Evolutionary conservation across 2,113 vertebrate species (phyloP), one percentile per base, ranked within the genome.

Genomic region (Chionomys nivalis): DNA sequence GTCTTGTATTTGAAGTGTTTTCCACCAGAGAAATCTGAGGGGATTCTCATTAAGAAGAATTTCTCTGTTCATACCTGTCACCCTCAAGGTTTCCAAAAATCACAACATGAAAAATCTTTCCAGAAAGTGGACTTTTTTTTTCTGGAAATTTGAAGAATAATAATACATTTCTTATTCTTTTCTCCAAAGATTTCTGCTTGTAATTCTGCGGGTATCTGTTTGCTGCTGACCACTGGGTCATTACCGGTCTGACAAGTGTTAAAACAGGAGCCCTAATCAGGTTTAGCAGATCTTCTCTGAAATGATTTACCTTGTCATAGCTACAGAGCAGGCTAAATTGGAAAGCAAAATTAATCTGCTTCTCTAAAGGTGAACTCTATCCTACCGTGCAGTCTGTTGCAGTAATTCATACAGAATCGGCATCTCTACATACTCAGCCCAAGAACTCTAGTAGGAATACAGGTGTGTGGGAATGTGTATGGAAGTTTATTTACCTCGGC

Each of bases 301-400:
- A 96, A 92, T 88, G 81, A 96, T 92, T 96, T 92, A 92, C 72
- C 81, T 94, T 97, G 66, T 88, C 94, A 97, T 94, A 86, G 85
- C 92, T 92, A 55, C 24, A 73, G 76, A 96, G 47, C 58, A 95
- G 42, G 61, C 61, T 82, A 93, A 92, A 96, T 92, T 95, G 88
- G 93, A 95, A 93, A 95, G 61, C 72, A 91, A 96, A 97, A 95
- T 90, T 87, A 97, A 90, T 89, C 90, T 96, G 66, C 55, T 33
- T 91, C 82, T 96, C 4, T 58, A 95, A 95, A 96, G 90, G 82
- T 96, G 89, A 97, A 95, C 36, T 95, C 70, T 79, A 96, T 52
- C 87, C 58, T 73, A 70, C 68, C 31, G 39, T 70, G 70, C 77
- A 95, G 49, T 65, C 92, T 77, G 44, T 76, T 78, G 78, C 55